Evolutionary conservation across 2,888 invertebrate genomes (phyloP).

Genomic region (Hyalella azteca): DNA sequence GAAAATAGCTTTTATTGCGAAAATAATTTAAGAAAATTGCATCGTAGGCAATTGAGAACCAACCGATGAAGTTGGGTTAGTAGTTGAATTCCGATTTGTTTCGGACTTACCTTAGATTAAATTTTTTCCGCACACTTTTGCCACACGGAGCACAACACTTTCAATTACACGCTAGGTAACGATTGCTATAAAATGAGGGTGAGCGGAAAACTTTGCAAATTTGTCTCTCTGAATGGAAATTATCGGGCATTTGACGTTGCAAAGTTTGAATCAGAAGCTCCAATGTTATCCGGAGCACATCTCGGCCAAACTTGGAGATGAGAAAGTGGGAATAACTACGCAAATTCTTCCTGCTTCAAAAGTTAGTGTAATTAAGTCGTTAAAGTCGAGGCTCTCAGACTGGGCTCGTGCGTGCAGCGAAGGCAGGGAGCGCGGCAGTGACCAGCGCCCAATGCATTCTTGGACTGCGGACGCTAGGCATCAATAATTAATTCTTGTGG

Average conservation of each 20-base stretch:
- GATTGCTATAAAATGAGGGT: neutral
- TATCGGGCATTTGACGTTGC: neutral
- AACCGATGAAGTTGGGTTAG: too few species aligned
- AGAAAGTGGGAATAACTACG: neutral
- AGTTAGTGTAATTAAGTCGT: slow-evolving; percentile 16
- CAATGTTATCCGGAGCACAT: neutral
- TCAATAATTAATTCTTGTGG: too few species aligned
- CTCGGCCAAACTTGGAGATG: neutral
- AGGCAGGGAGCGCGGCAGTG: neutral
- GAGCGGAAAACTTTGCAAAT: neutral
- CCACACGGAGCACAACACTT: too few species aligned
- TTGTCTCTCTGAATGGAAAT: slow-evolving; percentile 2
- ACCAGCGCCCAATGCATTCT: too few species aligned
- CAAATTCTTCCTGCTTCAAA: neutral
- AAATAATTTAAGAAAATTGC: too few species aligned
- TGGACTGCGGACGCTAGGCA: too few species aligned
- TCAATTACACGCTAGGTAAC: too few species aligned
- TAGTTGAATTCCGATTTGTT: too few species aligned
- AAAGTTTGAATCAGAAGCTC: neutral
- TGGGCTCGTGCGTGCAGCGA: neutral
- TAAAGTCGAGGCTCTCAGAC: neutral
- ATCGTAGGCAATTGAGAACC: too few species aligned
- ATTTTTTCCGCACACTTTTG: too few species aligned
- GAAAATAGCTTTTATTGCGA: too few species aligned
- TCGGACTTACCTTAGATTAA: too few species aligned